Evolutionary conservation across 2,797 vertebrate genomes (phyloP).

Genomic region (Malurus leucopterus): DNA sequence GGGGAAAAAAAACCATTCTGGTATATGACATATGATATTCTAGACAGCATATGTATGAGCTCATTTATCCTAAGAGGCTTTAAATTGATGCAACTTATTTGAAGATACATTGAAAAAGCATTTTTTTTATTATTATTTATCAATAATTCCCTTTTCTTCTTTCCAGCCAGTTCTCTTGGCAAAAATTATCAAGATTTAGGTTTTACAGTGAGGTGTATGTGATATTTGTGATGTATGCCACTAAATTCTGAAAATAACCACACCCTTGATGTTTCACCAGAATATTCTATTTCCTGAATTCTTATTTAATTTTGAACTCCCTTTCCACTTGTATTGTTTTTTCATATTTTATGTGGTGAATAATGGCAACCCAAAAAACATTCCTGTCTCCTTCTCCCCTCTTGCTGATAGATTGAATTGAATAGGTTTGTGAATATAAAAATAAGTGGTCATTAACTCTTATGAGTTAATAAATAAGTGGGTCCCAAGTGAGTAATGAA

Average conservation of each 20-base stretch:
- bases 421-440: not conserved
- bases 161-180: not conserved
- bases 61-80: not conserved
- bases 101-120: not conserved
- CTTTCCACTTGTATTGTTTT: not conserved
- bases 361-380: not conserved
- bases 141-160: not conserved
- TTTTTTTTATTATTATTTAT: not conserved
- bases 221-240: not conserved
- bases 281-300: not conserved
- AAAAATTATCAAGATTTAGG: not conserved
- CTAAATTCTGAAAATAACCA: not conserved
- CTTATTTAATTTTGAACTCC: not conserved
- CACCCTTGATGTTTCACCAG: not conserved
- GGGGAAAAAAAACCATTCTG: not conserved
- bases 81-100: not conserved
- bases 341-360: not conserved
- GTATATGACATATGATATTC: not conserved
- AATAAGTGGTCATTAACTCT: not conserved
- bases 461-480: not conserved
- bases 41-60: not conserved
- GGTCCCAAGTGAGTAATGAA: not conserved
- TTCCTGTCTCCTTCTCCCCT: not conserved
- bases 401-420: not conserved
- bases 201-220: not conserved